A percentile compares a stretch with the other conserved stretches of the same genome.
phyloP scores from a whole-genome alignment of 2,113 vertebrate genomes.

The Phaethon lepturus region DNA sequence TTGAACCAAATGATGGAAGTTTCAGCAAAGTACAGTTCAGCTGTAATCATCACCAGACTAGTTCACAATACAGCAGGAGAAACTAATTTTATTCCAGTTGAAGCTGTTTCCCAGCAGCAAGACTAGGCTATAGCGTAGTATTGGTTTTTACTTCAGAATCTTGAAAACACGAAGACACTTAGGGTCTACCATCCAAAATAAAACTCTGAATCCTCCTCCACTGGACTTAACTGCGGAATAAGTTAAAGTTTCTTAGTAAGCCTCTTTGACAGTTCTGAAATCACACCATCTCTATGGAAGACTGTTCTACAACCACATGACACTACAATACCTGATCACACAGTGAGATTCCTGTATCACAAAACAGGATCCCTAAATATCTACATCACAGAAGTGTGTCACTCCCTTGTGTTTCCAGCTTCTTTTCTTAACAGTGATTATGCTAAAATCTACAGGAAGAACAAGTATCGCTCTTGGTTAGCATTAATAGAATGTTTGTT shows the following conservation, averaged over 20 bases:
- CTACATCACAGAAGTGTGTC: neutral
- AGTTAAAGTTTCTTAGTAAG: neutral
- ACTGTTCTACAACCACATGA: neutral
- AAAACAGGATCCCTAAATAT: conserved; percentile 8
- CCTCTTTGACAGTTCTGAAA: neutral
- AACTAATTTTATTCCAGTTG: neutral
- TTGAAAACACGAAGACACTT: neutral
- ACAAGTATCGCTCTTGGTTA: neutral
- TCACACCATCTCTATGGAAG: neutral
- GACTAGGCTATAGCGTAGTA: neutral
- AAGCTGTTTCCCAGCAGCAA: neutral
- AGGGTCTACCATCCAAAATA: neutral
- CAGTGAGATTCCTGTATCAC: neutral
- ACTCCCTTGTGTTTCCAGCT: neutral
- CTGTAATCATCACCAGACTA: neutral
- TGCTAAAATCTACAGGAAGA: neutral
- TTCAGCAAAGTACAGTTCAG: neutral
- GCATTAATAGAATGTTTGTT: neutral
- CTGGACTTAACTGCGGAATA: neutral
- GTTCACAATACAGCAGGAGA: neutral
- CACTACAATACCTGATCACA: neutral
- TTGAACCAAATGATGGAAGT: rapidly evolving
- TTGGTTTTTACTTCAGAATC: neutral
- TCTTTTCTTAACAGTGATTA: neutral
- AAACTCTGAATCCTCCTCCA: neutral